Evolutionary conservation across 2,797 vertebrate genomes (phyloP), one percentile per base, ranked within the genome.

Genomic region (Paratrypauchen microcephalus): DNA sequence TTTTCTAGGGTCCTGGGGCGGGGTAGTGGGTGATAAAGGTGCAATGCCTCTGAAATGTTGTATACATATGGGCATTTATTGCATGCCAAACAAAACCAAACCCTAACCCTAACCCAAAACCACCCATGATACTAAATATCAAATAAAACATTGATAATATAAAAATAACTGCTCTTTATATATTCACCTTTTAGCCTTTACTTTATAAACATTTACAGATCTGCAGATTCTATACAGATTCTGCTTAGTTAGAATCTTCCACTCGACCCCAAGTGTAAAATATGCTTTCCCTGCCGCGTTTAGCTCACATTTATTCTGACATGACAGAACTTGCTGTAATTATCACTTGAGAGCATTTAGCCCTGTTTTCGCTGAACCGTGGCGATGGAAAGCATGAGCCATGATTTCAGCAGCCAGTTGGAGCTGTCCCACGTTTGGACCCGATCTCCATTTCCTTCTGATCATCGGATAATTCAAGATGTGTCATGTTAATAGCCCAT

Each of bases 261-360:
- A 26, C 28, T 41, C 41, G 36, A 76, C 83, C 78, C 54, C 52
- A 54, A 47, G 71, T 72, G 66, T 70, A 74, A 82, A 76, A 73
- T 66, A 65, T 63, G 62, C 81, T 84, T 90, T 80, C 80, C 83
- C 73, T 76, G 63, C 81, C 83, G 74, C 85, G 75, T 85, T 87
- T 85, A 74, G 82, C 78, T 71, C 82, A 80, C 73, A 87, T 88
- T 89, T 86, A 87, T 78, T 77, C 81, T 75, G 87, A 91, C 88
- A 91, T 90, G 89, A 91, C 74, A 84, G 83, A 85, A 82, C 87
- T 84, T 88, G 86, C 83, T 87, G 86, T 88, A 89, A 92, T 91
- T 84, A 89, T 90, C 81, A 79, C 87, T 92, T 83, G 75, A 81
- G 87, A 90, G 87, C 78, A 73, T 91, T 91, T 87, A 86, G 86